Percentiles rank a stretch among this genome's conserved stretches.
Evolutionary conservation across 2,113 vertebrate species (phyloP).

Genomic region (Hydropotes inermis): DNA sequence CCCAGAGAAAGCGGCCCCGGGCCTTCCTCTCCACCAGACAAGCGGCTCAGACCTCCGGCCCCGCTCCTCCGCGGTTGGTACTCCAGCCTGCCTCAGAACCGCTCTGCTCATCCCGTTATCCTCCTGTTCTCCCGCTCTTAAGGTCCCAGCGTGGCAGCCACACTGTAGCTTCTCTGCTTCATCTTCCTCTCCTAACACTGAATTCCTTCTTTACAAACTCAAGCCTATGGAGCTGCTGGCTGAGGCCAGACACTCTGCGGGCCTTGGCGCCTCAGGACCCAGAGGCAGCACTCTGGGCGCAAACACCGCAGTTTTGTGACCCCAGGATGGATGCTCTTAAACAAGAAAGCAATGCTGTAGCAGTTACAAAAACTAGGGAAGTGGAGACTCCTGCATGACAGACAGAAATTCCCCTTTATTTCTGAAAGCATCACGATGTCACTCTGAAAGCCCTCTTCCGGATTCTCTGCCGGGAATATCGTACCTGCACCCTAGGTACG

Average conservation of each 20-base stretch:
- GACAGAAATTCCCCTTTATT: neutral
- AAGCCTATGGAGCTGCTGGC: accelerated
- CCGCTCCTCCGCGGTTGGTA: accelerated
- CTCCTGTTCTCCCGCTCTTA: accelerated
- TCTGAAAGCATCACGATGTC: accelerated
- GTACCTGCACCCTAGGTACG: accelerated
- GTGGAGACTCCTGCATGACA: accelerated
- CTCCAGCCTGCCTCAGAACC: accelerated
- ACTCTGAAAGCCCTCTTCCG: neutral
- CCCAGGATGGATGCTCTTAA: no score
- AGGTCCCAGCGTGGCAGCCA: neutral
- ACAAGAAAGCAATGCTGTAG: neutral
- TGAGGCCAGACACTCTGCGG: neutral
- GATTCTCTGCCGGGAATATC: accelerated
- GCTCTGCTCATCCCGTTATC: accelerated
- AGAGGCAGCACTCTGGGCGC: accelerated
- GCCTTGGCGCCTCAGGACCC: accelerated
- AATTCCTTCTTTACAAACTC: neutral
- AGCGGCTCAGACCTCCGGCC: accelerated
- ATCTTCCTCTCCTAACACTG: accelerated
- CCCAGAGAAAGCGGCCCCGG: accelerated
- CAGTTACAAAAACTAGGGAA: neutral
- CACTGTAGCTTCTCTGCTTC: accelerated
- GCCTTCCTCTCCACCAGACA: accelerated
- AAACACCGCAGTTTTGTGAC: accelerated